phyloP scores from a whole-genome alignment of 2,888 invertebrate genomes.

The Clepsis dumicolana region DNA sequence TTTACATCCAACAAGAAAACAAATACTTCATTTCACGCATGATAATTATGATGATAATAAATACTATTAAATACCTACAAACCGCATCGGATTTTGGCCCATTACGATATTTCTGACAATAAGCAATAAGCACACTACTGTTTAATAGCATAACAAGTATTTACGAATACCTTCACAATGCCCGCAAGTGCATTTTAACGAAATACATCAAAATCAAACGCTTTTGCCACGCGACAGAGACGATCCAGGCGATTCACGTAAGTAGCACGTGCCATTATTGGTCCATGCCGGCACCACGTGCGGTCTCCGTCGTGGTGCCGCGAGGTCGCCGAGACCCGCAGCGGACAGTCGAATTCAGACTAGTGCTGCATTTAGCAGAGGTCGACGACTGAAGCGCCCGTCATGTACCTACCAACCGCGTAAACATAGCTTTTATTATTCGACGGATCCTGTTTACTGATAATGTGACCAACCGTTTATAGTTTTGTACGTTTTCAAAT shows the following conservation, averaged over 20 bases:
- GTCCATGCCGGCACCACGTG: constrained; percentile 64
- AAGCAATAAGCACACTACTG: no score
- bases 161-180: no score
- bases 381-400: constrained; percentile 43
- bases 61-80: no score
- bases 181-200: no score
- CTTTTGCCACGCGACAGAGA: constrained; percentile 46
- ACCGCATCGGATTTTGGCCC: no score
- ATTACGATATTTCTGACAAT: no score
- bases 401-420: neutral
- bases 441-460: neutral
- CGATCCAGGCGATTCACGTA: constrained; percentile 63
- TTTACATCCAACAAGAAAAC: no score
- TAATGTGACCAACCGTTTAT: neutral
- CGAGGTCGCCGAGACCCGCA: constrained; percentile 41
- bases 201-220: no score
- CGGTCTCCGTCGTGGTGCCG: constrained; percentile 33
- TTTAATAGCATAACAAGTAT: no score
- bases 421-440: constrained; percentile 18
- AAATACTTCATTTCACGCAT: no score
- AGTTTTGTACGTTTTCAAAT: neutral
- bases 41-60: no score
- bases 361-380: constrained; percentile 40
- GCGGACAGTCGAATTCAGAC: neutral
- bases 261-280: constrained; percentile 59